phyloP scores from a whole-genome alignment of 2,113 vertebrate species.

The Chionodraco myersi region DNA sequence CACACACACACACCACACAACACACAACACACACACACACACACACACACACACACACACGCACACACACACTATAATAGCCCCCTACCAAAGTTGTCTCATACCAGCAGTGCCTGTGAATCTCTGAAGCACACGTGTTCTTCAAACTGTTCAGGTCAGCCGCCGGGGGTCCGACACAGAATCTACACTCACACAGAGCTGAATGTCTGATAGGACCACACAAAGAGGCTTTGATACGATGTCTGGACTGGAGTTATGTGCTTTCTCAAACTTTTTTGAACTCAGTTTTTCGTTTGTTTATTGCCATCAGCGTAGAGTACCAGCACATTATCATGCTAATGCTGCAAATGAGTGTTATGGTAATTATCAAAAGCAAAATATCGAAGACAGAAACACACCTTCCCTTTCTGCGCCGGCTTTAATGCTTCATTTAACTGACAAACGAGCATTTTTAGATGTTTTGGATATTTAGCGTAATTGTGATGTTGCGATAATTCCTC shows the following conservation, averaged over 20 bases:
- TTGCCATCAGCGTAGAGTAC: background rate
- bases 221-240: conserved; percentile 8
- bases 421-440: background rate
- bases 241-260: background rate
- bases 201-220: background rate
- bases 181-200: background rate
- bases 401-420: background rate
- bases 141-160: conserved; percentile 58
- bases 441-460: background rate
- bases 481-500: background rate
- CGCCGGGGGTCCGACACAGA: conserved; percentile 5
- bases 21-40: conserved; percentile 27
- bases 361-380: conserved; percentile 1
- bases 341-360: conserved; percentile 10
- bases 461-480: background rate
- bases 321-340: background rate
- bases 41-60: no score
- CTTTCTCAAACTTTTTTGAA: background rate
- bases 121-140: conserved; percentile 40
- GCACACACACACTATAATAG: conserved; percentile 48
- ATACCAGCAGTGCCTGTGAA: conserved; percentile 30
- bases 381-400: background rate
- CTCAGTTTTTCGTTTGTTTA: conserved; percentile 3
- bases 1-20: conserved; percentile 16
- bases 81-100: conserved; percentile 45